phyloP scores from a whole-genome alignment of 2,888 invertebrate species.

The Drosophila neotestacea region DNA sequence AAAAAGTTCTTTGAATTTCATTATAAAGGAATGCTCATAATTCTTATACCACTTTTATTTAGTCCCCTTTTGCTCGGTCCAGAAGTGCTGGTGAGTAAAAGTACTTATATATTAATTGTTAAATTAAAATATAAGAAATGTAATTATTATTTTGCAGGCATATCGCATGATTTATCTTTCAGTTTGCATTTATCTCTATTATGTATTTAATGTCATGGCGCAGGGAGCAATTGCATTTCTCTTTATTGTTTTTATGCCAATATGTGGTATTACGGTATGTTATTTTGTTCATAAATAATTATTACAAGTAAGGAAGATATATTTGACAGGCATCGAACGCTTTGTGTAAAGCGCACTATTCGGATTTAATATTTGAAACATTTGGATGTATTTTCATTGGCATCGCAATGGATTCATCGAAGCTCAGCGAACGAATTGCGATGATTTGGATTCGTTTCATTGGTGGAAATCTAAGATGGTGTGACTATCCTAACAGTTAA shows the following conservation, averaged over 20 bases:
- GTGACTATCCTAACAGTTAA: neutral
- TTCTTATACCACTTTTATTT: slow-evolving; percentile 47
- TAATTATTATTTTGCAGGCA: slow-evolving; percentile 28
- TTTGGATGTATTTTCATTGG: slow-evolving; percentile 43
- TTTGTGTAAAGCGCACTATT: slow-evolving; percentile 38
- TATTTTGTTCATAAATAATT: no score
- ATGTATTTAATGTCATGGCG: slow-evolving; percentile 58
- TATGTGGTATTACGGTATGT: slow-evolving; percentile 47
- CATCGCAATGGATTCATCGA: slow-evolving; percentile 58
- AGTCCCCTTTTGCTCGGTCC: slow-evolving; percentile 40
- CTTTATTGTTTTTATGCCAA: slow-evolving; percentile 46
- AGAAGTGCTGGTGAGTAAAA: slow-evolving; percentile 33
- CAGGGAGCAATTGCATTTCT: slow-evolving; percentile 56
- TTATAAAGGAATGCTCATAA: slow-evolving; percentile 58
- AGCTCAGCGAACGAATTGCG: slow-evolving; percentile 47
- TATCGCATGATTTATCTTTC: slow-evolving; percentile 50
- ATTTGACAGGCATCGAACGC: slow-evolving; percentile 25
- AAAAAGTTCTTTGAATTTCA: slow-evolving; percentile 57
- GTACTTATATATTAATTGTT: neutral
- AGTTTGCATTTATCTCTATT: slow-evolving; percentile 40
- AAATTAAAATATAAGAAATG: neutral
- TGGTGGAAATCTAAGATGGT: slow-evolving; percentile 49
- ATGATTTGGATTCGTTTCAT: slow-evolving; percentile 1
- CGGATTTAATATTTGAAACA: slow-evolving; percentile 45
- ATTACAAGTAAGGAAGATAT: no score